phyloP scores from a whole-genome alignment of 1,140 invertebrate genomes.

The Caligus rogercresseyi region DNA sequence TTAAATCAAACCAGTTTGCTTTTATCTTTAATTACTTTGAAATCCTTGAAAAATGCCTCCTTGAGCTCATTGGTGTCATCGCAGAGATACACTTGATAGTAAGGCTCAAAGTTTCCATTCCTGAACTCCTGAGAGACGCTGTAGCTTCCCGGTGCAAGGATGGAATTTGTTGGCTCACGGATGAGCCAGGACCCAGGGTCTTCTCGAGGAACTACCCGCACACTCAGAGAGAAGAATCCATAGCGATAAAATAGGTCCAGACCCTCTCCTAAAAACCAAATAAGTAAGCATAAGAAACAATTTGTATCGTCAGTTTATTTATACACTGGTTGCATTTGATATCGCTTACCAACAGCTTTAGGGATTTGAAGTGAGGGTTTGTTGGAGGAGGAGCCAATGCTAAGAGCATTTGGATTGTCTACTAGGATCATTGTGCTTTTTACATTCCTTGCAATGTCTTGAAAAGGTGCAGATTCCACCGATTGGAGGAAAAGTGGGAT shows the following conservation, averaged over 20 bases:
- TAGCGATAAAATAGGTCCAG: slow-evolving; percentile 16
- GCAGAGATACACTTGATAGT: slow-evolving; percentile 10
- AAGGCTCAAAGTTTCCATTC: slow-evolving; percentile 1
- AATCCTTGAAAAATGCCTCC: slow-evolving; percentile 16
- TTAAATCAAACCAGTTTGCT: not conserved
- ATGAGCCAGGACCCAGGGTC: slow-evolving; percentile 15
- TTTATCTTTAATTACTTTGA: slow-evolving; percentile 2
- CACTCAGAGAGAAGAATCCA: slow-evolving; percentile 20
- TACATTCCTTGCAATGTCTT: slow-evolving; percentile 6
- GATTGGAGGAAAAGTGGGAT: not conserved
- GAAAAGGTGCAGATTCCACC: slow-evolving; percentile 1
- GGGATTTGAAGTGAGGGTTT: not conserved
- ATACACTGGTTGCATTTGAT: not conserved
- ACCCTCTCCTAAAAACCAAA: not conserved
- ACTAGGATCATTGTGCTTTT: not conserved
- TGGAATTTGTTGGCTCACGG: slow-evolving; percentile 12
- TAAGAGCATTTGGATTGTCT: not conserved
- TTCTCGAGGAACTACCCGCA: slow-evolving; percentile 18
- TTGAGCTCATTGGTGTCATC: slow-evolving; percentile 12
- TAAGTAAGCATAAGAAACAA: no score
- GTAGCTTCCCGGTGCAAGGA: not conserved
- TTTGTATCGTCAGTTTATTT: not conserved
- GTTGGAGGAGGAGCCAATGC: not conserved
- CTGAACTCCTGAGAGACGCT: not conserved
- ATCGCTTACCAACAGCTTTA: not conserved